Percentiles rank a stretch among this genome's conserved stretches.
These are phyloP conservation scores for Drosophila murphyi DNA, from an alignment of 1,140 invertebrate genomes.

Conservation along the genomic window DNA sequence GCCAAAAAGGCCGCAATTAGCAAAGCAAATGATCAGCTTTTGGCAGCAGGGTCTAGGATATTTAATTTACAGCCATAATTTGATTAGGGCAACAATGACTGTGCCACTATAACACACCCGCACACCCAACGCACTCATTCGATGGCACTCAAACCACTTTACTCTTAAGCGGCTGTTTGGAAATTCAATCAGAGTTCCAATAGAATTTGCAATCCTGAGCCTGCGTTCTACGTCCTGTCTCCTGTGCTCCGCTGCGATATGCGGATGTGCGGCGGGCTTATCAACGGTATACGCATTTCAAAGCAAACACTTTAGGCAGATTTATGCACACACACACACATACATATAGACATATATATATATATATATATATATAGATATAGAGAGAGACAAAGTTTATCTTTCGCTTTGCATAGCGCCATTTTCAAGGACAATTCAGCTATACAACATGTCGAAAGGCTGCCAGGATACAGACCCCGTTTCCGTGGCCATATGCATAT, in stretches of 20 bases:
- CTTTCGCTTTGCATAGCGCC: constrained; percentile 46
- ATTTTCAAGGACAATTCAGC: constrained; percentile 71
- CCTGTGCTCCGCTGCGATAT: constrained; percentile 5
- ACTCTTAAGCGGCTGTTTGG: constrained; percentile 49
- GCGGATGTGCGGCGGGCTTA: constrained; percentile 53
- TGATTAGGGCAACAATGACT: constrained; percentile 52
- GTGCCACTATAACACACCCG: neutral
- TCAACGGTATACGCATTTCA: constrained; percentile 79
- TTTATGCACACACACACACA: constrained; percentile 52
- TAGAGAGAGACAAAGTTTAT: constrained; percentile 63
- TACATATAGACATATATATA: neutral
- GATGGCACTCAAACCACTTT: neutral
- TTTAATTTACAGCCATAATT: constrained; percentile 79
- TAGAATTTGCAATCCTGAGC: neutral
- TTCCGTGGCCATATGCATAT: constrained; percentile 55
- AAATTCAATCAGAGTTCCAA: constrained; percentile 69
- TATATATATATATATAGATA: constrained; percentile 11
- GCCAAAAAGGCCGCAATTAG: constrained; percentile 11
- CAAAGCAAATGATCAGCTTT: constrained; percentile 6
- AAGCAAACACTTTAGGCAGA: constrained; percentile 78
- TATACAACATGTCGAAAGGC: constrained; percentile 23
- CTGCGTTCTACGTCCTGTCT: neutral
- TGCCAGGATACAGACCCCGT: constrained; percentile 20
- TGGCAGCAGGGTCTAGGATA: constrained; percentile 38
- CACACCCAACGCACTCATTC: neutral